Conservation (phyloP, 2,113 vertebrate genomes). For the Empidonax alnorum region DNA sequence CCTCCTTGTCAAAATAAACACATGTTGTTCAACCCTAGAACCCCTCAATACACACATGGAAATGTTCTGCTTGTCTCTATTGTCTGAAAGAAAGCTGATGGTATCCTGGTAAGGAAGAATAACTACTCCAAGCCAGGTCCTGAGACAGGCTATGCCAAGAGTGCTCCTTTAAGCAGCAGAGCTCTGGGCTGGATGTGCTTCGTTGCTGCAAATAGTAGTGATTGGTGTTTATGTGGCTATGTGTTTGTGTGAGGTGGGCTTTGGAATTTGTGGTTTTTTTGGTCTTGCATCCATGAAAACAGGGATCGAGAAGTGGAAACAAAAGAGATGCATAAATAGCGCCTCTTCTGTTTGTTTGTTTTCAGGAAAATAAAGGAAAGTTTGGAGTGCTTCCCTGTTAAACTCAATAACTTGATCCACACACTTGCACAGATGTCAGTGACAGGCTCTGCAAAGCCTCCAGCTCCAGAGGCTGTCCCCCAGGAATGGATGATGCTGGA, state of each 20-base stretch:
- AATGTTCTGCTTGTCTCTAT: not conserved
- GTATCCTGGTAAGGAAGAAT: not conserved
- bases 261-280: not conserved
- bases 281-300: not conserved
- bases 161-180: not conserved
- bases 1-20: not conserved
- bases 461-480: slow-evolving; percentile 3
- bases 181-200: not conserved
- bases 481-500: slow-evolving; percentile 29
- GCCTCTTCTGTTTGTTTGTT: not conserved
- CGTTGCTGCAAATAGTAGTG: not conserved
- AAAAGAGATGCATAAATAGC: not conserved
- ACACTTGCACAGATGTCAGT: slow-evolving; percentile 76
- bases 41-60: not conserved
- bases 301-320: not conserved
- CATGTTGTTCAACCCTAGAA: not conserved
- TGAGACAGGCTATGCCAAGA: not conserved
- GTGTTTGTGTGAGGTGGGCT: not conserved
- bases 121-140: not conserved
- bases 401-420: slow-evolving; percentile 89
- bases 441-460: slow-evolving; percentile 10
- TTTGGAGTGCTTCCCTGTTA: slow-evolving; percentile 86
- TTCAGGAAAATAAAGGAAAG: slow-evolving; percentile 91
- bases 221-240: not conserved
- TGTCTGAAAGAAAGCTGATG: not conserved